phyloP scores from a whole-genome alignment of 2,113 vertebrate species.

The Phaethon lepturus region DNA sequence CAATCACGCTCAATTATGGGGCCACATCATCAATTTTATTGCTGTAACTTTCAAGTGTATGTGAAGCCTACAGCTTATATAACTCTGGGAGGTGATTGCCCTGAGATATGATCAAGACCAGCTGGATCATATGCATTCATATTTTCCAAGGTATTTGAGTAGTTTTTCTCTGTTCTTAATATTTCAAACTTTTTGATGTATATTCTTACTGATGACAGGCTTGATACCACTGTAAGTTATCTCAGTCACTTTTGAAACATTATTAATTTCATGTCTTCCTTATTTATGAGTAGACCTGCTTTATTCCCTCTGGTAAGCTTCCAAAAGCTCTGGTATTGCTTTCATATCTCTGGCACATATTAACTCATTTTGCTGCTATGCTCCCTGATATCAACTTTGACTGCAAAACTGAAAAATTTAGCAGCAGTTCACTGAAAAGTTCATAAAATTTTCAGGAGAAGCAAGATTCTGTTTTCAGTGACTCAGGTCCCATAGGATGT shows the following conservation, averaged over 20 bases:
- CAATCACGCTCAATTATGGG: background rate
- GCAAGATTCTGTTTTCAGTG: background rate
- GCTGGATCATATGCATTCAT: background rate
- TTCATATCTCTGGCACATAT: constrained; percentile 32
- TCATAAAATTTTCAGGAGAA: background rate
- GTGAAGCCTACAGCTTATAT: background rate
- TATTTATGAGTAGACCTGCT: constrained; percentile 28
- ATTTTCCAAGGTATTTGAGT: constrained; percentile 16
- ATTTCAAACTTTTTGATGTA: constrained; percentile 22
- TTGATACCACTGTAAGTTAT: constrained; percentile 36
- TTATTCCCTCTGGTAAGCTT: constrained; percentile 37
- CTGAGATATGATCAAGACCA: constrained; percentile 25
- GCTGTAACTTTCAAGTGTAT: background rate
- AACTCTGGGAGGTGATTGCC: background rate
- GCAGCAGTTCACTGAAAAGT: background rate
- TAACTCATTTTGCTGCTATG: constrained; percentile 34
- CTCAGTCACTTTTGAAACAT: constrained; percentile 25
- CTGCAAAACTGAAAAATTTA: constrained; percentile 17
- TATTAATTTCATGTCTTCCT: constrained; percentile 45
- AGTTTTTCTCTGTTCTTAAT: constrained; percentile 6
- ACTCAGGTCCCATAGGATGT: background rate
- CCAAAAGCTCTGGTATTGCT: constrained; percentile 4
- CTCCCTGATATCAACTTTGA: background rate
- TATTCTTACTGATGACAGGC: constrained; percentile 47
- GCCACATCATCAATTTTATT: constrained; percentile 30